Conservation (phyloP, 1,140 invertebrate genomes). For the Rhyacophila brunnea region DNA sequence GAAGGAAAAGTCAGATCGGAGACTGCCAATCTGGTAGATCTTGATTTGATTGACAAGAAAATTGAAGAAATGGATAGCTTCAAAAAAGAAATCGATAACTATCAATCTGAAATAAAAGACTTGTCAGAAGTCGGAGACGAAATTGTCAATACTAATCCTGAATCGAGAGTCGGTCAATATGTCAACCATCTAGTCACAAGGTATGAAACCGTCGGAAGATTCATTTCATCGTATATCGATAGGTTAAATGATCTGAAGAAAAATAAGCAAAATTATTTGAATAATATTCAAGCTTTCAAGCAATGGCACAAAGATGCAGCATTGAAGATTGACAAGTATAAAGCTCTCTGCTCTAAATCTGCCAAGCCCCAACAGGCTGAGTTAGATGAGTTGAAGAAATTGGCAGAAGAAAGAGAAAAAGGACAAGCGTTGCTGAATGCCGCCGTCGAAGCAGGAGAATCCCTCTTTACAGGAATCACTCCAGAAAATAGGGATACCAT, state of each 20-base stretch:
- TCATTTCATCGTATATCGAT: constrained; percentile 65
- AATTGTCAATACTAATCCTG: constrained; percentile 74
- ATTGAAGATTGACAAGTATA: constrained; percentile 66
- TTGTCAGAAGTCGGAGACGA: constrained; percentile 68
- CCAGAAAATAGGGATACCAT: constrained; percentile 83
- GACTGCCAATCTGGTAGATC: constrained; percentile 66
- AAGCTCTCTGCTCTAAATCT: constrained; percentile 62
- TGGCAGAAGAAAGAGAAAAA: constrained; percentile 72
- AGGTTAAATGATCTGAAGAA: constrained; percentile 66
- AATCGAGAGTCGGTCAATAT: constrained; percentile 77
- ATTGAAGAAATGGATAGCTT: constrained; percentile 66
- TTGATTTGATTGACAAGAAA: constrained; percentile 71
- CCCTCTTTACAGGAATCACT: constrained; percentile 81
- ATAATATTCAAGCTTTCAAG: constrained; percentile 68
- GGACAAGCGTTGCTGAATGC: constrained; percentile 76
- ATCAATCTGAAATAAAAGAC: constrained; percentile 65
- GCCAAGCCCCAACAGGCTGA: constrained; percentile 68
- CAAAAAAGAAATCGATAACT: constrained; percentile 61
- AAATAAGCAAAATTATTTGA: constrained; percentile 66
- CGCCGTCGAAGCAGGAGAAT: constrained; percentile 83
- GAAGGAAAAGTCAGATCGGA: constrained; percentile 78
- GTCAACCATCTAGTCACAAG: constrained; percentile 74
- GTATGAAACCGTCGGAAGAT: constrained; percentile 74
- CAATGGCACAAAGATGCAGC: constrained; percentile 78
- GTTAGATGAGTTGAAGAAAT: constrained; percentile 72